A percentile compares a stretch with the other conserved stretches of the same genome.
Conservation (phyloP, 2,797 vertebrate genomes). For the Myotis pilosus region DNA sequence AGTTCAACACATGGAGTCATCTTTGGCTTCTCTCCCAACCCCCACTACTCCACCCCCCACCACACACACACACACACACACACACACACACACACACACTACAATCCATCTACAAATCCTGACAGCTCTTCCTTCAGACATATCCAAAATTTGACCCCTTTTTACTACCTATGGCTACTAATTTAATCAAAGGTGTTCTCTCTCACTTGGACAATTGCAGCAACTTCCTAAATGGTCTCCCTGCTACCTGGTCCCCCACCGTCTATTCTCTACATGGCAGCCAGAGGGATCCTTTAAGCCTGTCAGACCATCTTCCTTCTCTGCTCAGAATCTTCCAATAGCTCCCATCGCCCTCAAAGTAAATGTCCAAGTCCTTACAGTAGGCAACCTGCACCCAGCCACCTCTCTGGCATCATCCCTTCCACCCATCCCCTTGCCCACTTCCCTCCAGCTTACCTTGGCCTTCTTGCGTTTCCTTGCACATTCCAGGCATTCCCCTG, state of each 20-base stretch:
- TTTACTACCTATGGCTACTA: background rate
- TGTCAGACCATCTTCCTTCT: background rate
- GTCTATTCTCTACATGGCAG: background rate
- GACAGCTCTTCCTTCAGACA: background rate
- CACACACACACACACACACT: background rate
- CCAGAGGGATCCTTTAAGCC: background rate
- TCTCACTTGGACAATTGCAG: background rate
- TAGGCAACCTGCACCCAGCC: background rate
- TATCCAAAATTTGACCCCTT: background rate
- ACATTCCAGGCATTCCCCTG: background rate
- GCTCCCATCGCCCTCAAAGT: background rate
- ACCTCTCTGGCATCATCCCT: background rate
- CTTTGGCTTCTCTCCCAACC: background rate
- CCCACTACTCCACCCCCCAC: background rate
- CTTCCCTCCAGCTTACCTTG: background rate
- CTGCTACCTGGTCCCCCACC: background rate
- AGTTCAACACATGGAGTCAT: background rate
- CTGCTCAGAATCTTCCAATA: background rate
- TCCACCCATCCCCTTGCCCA: background rate
- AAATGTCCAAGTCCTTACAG: background rate
- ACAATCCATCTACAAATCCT: background rate
- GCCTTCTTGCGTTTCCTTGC: background rate
- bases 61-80: background rate
- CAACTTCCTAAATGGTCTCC: background rate
- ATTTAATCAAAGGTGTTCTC: background rate